Conservation (phyloP, 2,888 invertebrate genomes). For the Eustalomyia histrio region DNA sequence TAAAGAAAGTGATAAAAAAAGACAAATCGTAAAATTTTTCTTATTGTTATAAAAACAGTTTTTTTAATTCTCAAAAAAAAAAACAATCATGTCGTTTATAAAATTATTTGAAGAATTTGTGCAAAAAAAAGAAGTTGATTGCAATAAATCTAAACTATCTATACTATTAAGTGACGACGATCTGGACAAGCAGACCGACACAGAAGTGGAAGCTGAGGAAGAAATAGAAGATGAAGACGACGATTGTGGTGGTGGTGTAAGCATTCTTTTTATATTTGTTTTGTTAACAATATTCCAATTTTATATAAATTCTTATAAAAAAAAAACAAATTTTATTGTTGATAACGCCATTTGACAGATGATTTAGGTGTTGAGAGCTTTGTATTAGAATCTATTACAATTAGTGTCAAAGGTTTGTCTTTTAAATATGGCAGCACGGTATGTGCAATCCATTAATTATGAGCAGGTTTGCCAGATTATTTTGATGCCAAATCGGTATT, state of each 20-base stretch:
- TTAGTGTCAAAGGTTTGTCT: not conserved
- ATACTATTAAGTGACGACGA: constrained; percentile 25
- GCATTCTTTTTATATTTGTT: constrained; percentile 21
- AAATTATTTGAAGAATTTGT: constrained; percentile 71
- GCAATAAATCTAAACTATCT: constrained; percentile 41
- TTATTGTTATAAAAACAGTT: too few species aligned
- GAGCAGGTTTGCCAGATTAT: too few species aligned
- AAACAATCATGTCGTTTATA: constrained; percentile 66
- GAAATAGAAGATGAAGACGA: not conserved
- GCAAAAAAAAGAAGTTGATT: constrained; percentile 68
- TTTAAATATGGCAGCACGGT: too few species aligned
- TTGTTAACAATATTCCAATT: not conserved
- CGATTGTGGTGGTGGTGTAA: constrained; percentile 47
- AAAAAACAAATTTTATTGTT: constrained; percentile 11
- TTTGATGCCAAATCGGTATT: too few species aligned
- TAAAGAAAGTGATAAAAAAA: not conserved
- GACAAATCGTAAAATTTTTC: too few species aligned
- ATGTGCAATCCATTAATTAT: too few species aligned
- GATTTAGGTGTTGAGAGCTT: not conserved
- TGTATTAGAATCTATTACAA: constrained; percentile 36
- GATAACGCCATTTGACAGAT: constrained; percentile 33
- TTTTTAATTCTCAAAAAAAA: too few species aligned
- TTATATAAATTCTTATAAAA: not conserved
- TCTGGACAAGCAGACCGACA: constrained; percentile 23
- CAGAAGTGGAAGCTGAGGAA: too few species aligned